Evolutionary conservation across 1,140 invertebrate species (phyloP).

Genomic region (Phthorimaea operculella): DNA sequence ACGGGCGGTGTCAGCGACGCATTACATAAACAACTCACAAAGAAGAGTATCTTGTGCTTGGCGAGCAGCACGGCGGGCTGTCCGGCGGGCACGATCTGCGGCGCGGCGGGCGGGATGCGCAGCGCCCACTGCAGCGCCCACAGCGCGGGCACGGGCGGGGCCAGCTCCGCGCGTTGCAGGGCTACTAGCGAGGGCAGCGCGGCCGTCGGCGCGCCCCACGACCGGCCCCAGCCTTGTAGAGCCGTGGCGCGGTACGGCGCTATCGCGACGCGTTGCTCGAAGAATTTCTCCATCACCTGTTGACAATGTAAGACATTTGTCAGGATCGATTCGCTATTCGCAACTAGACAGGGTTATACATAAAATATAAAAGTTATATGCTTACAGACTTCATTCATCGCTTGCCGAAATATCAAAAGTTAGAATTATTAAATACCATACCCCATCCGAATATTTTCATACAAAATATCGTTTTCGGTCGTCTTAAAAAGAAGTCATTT

Average conservation of each 20-base stretch:
- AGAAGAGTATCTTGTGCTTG: slow-evolving; percentile 89
- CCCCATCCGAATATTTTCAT: too few species aligned
- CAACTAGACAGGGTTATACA: too few species aligned
- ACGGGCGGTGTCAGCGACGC: slow-evolving; percentile 23
- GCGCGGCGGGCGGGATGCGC: slow-evolving; percentile 86
- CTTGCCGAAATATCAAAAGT: too few species aligned
- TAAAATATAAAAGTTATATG: too few species aligned
- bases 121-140: slow-evolving; percentile 93
- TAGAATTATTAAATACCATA: too few species aligned
- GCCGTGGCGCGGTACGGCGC: slow-evolving; percentile 92
- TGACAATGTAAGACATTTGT: not conserved
- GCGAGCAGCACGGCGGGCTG: slow-evolving; percentile 85
- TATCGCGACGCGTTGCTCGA: slow-evolving; percentile 86
- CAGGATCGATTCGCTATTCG: not conserved
- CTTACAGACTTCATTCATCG: too few species aligned
- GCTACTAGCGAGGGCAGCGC: slow-evolving; percentile 90
- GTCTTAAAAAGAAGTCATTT: too few species aligned
- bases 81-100: slow-evolving; percentile 85
- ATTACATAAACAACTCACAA: slow-evolving; percentile 71
- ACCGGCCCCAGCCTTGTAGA: slow-evolving; percentile 82
- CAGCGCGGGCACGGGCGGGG: slow-evolving; percentile 50
- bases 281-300: slow-evolving; percentile 90
- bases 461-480: too few species aligned
- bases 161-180: slow-evolving; percentile 59
- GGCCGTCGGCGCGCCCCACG: slow-evolving; percentile 83